These are phyloP conservation scores for Gonocerus acuteangulatus DNA, from an alignment of 2,888 invertebrate species.

Conservation along the genomic window DNA sequence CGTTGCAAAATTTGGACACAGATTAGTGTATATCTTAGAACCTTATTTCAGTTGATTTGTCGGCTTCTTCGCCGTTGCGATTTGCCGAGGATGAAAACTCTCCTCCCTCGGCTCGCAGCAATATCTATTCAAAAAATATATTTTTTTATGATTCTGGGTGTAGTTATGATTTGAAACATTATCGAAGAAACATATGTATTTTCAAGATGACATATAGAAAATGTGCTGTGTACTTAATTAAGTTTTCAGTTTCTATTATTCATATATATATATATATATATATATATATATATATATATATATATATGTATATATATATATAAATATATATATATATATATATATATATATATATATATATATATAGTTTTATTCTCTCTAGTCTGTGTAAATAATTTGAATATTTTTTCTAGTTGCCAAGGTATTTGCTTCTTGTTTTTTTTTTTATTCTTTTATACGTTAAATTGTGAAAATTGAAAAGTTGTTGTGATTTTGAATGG, in stretches of 20 bases:
- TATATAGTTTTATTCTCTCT: conserved; percentile 22
- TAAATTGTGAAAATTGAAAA: conserved; percentile 4
- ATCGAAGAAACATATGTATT: conserved; percentile 10
- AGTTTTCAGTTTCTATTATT: conserved; percentile 14
- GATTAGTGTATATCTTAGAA: too few relatives aligned
- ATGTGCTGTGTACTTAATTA: conserved; percentile 22
- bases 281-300: too few relatives aligned
- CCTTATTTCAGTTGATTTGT: too few relatives aligned
- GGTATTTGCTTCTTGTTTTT: conserved; percentile 20
- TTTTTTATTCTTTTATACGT: conserved; percentile 17
- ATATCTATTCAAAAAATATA: conserved; percentile 1
- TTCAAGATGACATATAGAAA: conserved; percentile 15
- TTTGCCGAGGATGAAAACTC: too few relatives aligned
- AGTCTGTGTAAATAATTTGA: conserved; percentile 24
- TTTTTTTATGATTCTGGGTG: conserved; percentile 20
- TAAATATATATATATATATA: too few relatives aligned
- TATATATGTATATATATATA: too few relatives aligned
- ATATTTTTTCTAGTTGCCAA: conserved; percentile 26
- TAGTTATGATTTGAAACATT: conserved; percentile 22
- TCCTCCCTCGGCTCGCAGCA: too few relatives aligned
- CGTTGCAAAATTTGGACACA: conserved; percentile 1
- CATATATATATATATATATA: not conserved
- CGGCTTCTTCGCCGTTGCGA: too few relatives aligned
- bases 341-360: conserved; percentile 2
- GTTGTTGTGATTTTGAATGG: conserved; percentile 11